A percentile compares a stretch with the other conserved stretches of the same genome.
phyloP scores from a whole-genome alignment of 2,113 vertebrate species.

The Leucopsar rothschildi region DNA sequence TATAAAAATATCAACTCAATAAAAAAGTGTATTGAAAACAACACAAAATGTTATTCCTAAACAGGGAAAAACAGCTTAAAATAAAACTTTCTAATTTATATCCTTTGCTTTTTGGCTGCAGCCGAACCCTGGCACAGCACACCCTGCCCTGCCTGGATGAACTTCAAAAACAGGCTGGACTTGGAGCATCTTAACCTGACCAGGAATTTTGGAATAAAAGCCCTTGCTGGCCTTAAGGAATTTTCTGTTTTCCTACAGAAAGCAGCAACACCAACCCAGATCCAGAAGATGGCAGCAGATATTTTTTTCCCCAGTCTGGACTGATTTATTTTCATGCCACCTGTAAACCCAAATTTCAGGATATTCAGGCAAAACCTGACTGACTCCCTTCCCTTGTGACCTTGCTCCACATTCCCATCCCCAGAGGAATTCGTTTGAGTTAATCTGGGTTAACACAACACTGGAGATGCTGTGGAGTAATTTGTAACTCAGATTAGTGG shows the following conservation, averaged over 20 bases:
- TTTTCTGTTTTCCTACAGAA: background rate
- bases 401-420: background rate
- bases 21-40: background rate
- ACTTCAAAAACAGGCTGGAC: background rate
- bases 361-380: background rate
- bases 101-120: background rate
- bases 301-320: background rate
- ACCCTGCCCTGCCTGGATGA: background rate
- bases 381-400: background rate
- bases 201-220: background rate
- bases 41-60: background rate
- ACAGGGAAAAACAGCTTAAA: background rate
- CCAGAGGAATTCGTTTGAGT: background rate
- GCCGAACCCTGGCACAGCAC: background rate
- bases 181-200: background rate
- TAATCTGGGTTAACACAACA: background rate
- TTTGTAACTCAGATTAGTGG: background rate
- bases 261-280: background rate
- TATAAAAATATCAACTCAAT: background rate
- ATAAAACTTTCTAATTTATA: background rate
- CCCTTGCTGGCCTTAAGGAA: fast-evolving
- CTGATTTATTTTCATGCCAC: background rate
- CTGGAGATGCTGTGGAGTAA: background rate
- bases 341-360: background rate
- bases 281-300: slow-evolving; percentile 13